Conservation (phyloP, 2,888 invertebrate species). For the Drosophila siamana region DNA sequence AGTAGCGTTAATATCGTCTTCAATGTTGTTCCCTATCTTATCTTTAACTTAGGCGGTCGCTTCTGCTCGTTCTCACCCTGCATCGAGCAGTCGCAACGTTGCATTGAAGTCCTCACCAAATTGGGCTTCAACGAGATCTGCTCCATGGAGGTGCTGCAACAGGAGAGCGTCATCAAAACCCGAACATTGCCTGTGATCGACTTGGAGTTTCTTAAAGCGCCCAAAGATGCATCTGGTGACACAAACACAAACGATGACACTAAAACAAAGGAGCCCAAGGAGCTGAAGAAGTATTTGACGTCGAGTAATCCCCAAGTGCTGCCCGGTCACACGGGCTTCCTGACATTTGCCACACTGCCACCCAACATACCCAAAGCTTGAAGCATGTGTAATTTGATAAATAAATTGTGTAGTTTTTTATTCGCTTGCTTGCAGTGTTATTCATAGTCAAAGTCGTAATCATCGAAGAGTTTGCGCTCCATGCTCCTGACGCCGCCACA, state of each 20-base stretch:
- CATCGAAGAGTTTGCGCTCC: conserved; percentile 60
- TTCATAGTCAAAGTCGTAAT: conserved; percentile 54
- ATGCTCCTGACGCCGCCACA: conserved; percentile 62
- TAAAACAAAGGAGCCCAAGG: conserved; percentile 75
- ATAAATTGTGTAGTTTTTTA: conserved; percentile 13
- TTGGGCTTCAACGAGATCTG: conserved; percentile 93
- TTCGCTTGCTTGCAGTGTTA: conserved; percentile 42
- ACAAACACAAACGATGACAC: conserved; percentile 54
- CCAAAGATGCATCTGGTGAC: conserved; percentile 35
- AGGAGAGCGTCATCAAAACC: conserved; percentile 90
- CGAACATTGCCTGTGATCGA: conserved; percentile 89
- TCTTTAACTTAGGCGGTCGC: conserved; percentile 90
- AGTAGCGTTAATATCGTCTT: too few species aligned
- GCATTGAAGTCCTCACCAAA: conserved; percentile 90
- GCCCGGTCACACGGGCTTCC: conserved; percentile 98
- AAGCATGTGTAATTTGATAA: conserved; percentile 17
- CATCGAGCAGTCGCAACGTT: conserved; percentile 98
- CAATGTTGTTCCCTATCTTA: neutral
- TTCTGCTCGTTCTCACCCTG: conserved; percentile 99
- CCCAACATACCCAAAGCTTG: conserved; percentile 85
- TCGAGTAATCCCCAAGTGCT: conserved; percentile 90
- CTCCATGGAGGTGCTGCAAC: conserved; percentile 95
- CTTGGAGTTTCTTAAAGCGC: conserved; percentile 88
- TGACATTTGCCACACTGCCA: conserved; percentile 96
- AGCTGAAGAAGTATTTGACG: conserved; percentile 88